Evolutionary conservation across 2,113 vertebrate genomes (phyloP).

Genomic region (Vanacampus margaritifer): DNA sequence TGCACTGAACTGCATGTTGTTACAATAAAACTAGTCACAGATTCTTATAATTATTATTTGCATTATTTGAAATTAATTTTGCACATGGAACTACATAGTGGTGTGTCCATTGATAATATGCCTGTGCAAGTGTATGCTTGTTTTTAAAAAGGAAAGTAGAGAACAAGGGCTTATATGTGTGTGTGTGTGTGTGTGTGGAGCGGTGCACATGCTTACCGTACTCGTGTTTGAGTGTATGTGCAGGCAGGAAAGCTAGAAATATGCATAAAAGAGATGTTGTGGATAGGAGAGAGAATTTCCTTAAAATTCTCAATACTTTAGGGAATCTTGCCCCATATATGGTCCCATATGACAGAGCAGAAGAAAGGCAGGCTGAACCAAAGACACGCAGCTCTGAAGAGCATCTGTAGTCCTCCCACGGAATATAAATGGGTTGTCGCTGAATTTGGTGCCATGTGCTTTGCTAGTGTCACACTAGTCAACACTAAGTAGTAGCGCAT

Average conservation of each 20-base stretch:
- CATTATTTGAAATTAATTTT: not conserved
- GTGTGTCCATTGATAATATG: not conserved
- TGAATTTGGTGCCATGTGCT: constrained; percentile 35
- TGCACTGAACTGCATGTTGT: not conserved
- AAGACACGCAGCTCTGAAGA: constrained; percentile 32
- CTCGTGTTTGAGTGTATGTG: constrained; percentile 23
- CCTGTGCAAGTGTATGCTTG: constrained; percentile 14
- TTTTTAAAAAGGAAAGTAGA: constrained; percentile 24
- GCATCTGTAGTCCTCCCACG: constrained; percentile 40
- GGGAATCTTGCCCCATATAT: constrained; percentile 61
- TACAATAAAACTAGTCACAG: not conserved
- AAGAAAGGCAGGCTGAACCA: constrained; percentile 43
- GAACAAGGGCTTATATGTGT: constrained; percentile 16
- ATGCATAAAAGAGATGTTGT: constrained; percentile 42
- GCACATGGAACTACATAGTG: not conserved
- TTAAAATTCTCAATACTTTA: constrained; percentile 65
- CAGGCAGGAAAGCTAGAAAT: constrained; percentile 41
- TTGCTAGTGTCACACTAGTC: constrained; percentile 6
- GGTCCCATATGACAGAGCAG: constrained; percentile 65
- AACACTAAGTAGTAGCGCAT: constrained; percentile 3
- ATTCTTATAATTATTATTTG: not conserved
- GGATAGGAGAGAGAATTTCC: constrained; percentile 50
- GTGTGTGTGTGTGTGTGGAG: constrained; percentile 11
- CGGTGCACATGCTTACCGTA: not conserved
- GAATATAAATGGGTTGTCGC: constrained; percentile 58